phyloP scores from a whole-genome alignment of 2,888 invertebrate species.

The Ethmia dodecea region DNA sequence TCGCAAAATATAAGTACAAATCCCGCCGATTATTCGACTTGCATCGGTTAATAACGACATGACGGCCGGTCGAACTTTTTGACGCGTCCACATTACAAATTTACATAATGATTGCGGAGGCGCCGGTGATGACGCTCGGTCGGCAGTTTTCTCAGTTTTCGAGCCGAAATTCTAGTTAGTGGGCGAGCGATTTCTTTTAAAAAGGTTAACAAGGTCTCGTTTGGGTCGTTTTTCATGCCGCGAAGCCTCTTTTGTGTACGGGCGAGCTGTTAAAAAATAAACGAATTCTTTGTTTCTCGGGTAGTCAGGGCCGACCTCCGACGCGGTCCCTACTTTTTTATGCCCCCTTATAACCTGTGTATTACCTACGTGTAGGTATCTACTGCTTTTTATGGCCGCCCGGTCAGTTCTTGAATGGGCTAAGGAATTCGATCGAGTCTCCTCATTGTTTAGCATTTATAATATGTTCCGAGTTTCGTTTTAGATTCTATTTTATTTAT shows the following conservation, averaged over 20 bases:
- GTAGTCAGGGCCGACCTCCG: slow-evolving; percentile 75
- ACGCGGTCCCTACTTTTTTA: slow-evolving; percentile 74
- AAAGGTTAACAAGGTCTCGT: slow-evolving; percentile 76
- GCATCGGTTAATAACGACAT: slow-evolving; percentile 42
- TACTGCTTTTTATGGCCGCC: slow-evolving; percentile 72
- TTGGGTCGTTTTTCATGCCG: slow-evolving; percentile 72
- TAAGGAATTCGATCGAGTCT: slow-evolving; percentile 75
- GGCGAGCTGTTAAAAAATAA: slow-evolving; percentile 78
- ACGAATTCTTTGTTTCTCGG: slow-evolving; percentile 77
- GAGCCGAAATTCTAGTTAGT: slow-evolving; percentile 75
- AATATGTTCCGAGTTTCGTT: too few species aligned
- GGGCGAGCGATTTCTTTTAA: slow-evolving; percentile 72
- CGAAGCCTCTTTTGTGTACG: slow-evolving; percentile 73
- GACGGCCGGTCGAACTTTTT: slow-evolving; percentile 36
- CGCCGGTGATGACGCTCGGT: slow-evolving; percentile 63
- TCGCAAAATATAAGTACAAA: slow-evolving; percentile 13
- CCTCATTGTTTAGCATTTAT: slow-evolving; percentile 46
- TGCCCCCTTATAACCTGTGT: slow-evolving; percentile 75
- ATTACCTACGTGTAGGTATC: slow-evolving; percentile 77
- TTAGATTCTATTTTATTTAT: too few species aligned
- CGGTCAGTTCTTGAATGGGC: slow-evolving; percentile 76
- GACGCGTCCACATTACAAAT: slow-evolving; percentile 46
- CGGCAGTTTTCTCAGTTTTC: slow-evolving; percentile 71
- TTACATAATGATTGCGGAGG: slow-evolving; percentile 71
- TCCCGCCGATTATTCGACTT: slow-evolving; percentile 43